Evolutionary conservation across 2,113 vertebrate species (phyloP), one percentile per base, ranked within the genome.

Genomic region (Xenus cinereus): DNA sequence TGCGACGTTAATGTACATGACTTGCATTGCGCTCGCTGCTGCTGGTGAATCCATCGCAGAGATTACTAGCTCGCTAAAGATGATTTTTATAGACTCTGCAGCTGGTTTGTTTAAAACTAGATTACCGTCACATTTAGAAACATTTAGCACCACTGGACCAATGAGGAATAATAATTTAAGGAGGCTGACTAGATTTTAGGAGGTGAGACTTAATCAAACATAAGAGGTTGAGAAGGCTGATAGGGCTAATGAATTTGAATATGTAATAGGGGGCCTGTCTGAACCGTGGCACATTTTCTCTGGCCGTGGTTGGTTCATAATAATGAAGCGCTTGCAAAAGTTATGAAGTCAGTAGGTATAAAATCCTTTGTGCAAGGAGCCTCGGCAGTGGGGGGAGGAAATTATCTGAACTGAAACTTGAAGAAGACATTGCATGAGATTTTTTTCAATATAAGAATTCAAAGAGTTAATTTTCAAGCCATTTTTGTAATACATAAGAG

Each of bases 51-150:
- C 95, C n/a, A 41, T 83, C 77, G 60, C 7, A 60, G 87, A 30
- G 60, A 46, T 88, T 89, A 51, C 80, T 67, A 67, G 39, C 87
- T 93, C 57, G 72, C 51, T 94, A 39, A 86, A 88, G 48, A 51
- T 93, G 80, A 72, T 94, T 96, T 96, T 96, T 95, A 92, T 92
- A 73, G 95, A 80, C 78, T 96, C 76, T 94, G 81, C 89, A 91
- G 84, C 85, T 95, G 90, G 30, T 95, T 97, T 96, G 64, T 95
- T 97, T 97, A 91, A 97, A 96, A 93, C 81, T 77, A 85, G 77
- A 92, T 96, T 95, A 72, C 84, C 96, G 97, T 95, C 92, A 68
- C 94, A 94, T 80, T 93, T 93, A 78, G 74, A 85, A 92, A 92
- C 30, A 5, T 96, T 93, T 96, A 94, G 94, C 71, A 51, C 66